phyloP scores from a whole-genome alignment of 2,113 vertebrate species.

The Sceloporus tristichus region DNA sequence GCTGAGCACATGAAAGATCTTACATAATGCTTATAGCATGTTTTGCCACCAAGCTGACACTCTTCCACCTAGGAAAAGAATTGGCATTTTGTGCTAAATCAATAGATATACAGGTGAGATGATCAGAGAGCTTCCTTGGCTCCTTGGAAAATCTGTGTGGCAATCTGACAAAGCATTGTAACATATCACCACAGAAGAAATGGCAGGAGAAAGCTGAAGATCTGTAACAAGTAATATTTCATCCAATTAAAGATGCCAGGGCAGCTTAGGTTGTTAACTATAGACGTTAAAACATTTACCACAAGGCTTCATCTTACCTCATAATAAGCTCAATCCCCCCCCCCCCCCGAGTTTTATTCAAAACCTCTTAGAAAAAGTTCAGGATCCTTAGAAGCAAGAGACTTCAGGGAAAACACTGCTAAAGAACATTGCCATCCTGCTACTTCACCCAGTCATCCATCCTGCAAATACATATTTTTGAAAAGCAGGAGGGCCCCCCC shows the following conservation, averaged over 20 bases:
- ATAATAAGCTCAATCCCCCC: background rate
- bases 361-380: background rate
- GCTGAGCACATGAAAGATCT: background rate
- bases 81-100: constrained; percentile 18
- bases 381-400: background rate
- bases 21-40: background rate
- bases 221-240: constrained; percentile 3
- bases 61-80: background rate
- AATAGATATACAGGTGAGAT: background rate
- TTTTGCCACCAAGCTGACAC: background rate
- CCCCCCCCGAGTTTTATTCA: background rate
- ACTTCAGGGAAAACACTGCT: background rate
- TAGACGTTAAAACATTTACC: background rate
- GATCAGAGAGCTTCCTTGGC: background rate
- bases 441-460: background rate
- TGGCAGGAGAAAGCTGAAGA: background rate
- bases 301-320: background rate
- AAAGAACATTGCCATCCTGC: too few relatives aligned
- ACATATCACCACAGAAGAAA: background rate
- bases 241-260: background rate
- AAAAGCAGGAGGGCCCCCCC: background rate
- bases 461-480: background rate
- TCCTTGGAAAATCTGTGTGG: background rate
- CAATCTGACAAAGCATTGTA: background rate
- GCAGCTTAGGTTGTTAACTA: background rate